phyloP scores from a whole-genome alignment of 1,140 invertebrate species.

The Ceratina japonica region DNA sequence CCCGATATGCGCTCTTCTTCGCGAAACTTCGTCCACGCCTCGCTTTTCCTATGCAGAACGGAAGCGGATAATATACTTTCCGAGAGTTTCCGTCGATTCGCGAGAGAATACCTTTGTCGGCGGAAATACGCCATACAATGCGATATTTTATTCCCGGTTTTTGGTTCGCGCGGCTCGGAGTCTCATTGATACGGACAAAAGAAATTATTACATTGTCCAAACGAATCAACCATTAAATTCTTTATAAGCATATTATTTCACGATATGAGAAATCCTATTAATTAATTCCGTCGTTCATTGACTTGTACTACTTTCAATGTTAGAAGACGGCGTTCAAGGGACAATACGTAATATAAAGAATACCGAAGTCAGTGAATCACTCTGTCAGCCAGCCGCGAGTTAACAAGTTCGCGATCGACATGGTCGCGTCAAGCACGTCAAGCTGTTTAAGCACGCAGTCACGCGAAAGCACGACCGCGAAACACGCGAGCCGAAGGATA shows the following conservation, averaged over 20 bases:
- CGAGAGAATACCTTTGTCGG: neutral
- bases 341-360: neutral
- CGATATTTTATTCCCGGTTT: neutral
- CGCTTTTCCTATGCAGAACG: conserved; percentile 1
- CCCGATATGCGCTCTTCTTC: neutral
- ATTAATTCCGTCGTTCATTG: neutral
- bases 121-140: neutral
- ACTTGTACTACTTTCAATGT: neutral
- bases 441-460: conserved; percentile 64
- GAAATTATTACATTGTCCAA: too few species aligned
- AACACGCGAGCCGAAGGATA: conserved; percentile 59
- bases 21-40: conserved; percentile 3
- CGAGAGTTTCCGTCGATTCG: neutral
- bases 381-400: conserved; percentile 43
- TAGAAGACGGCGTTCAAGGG: too few species aligned
- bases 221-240: too few species aligned
- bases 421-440: conserved; percentile 57
- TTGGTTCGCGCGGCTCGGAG: neutral
- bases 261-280: too few species aligned
- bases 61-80: conserved; percentile 12
- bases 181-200: too few species aligned
- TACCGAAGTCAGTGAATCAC: neutral
- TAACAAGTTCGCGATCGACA: conserved; percentile 65
- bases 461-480: conserved; percentile 67
- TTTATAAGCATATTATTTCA: too few species aligned